A percentile compares a stretch with the other conserved stretches of the same genome.
Evolutionary conservation across 2,797 vertebrate species (phyloP).

Genomic region (Hephaestus fuliginosus): DNA sequence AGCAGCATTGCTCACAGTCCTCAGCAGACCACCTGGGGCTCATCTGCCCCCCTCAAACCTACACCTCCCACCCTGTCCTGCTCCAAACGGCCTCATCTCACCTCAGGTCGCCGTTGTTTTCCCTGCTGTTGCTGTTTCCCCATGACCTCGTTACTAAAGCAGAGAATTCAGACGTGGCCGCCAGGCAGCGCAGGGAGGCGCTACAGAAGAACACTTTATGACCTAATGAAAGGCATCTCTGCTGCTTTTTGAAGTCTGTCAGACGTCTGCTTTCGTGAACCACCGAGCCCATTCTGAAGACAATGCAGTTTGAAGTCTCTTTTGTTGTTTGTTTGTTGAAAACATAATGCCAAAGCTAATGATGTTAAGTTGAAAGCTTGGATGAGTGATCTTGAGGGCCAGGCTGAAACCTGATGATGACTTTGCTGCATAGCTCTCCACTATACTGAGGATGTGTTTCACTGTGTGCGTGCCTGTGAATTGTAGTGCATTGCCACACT

Average conservation of each 20-base stretch:
- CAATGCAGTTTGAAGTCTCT: constrained; percentile 67
- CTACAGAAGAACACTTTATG: constrained; percentile 63
- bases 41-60: constrained; percentile 37
- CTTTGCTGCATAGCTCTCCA: constrained; percentile 11
- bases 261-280: constrained; percentile 65
- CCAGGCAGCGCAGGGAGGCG: constrained; percentile 49
- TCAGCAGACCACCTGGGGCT: constrained; percentile 66
- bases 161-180: constrained; percentile 63
- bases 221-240: constrained; percentile 73
- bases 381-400: constrained; percentile 57
- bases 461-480: constrained; percentile 16
- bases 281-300: constrained; percentile 46
- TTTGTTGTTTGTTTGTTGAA: constrained; percentile 74
- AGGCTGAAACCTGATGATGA: constrained; percentile 52
- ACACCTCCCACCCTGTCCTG: constrained; percentile 27
- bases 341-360: constrained; percentile 66
- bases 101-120: constrained; percentile 58
- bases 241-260: constrained; percentile 72
- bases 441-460: constrained; percentile 20
- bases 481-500: constrained; percentile 18
- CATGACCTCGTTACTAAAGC: constrained; percentile 70
- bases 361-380: constrained; percentile 65
- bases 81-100: constrained; percentile 55
- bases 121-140: constrained; percentile 66
- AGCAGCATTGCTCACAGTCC: constrained; percentile 68